Conservation (phyloP, 1,140 invertebrate genomes). For the Globodera ellingtonae region DNA sequence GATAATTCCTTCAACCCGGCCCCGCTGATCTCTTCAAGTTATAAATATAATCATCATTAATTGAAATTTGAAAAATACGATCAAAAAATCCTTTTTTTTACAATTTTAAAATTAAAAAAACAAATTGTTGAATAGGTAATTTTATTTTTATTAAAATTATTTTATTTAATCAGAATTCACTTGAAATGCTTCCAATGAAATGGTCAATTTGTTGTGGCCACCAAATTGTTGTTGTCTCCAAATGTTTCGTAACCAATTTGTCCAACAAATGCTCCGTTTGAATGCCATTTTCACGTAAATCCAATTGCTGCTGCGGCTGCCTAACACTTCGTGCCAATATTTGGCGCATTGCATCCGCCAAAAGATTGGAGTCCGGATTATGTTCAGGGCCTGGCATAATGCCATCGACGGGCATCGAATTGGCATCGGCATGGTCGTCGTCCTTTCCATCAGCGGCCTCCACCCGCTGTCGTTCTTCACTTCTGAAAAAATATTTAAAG, state of each 20-base stretch:
- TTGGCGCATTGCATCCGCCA: conserved; percentile 11
- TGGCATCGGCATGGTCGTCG: not conserved
- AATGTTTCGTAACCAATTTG: not conserved
- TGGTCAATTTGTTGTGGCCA: conserved; percentile 4
- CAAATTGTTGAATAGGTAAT: too few species aligned
- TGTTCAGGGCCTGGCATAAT: not conserved
- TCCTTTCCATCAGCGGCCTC: not conserved
- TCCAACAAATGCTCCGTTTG: not conserved
- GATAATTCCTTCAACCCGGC: too few species aligned
- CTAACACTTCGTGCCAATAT: conserved; percentile 3
- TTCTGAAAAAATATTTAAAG: not conserved
- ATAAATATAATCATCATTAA: too few species aligned
- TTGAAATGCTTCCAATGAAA: not conserved
- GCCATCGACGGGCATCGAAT: not conserved
- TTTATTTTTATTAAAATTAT: too few species aligned
- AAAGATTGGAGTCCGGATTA: not conserved
- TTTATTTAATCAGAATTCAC: not conserved
- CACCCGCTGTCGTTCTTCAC: not conserved
- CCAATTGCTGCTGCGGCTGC: not conserved
- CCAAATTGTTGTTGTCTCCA: not conserved
- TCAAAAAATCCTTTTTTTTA: too few species aligned
- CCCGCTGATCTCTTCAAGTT: too few species aligned
- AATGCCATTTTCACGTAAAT: not conserved
- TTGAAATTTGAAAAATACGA: too few species aligned
- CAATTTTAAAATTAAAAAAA: too few species aligned